phyloP scores from a whole-genome alignment of 1,140 invertebrate genomes.

The Euglossa dilemma region DNA sequence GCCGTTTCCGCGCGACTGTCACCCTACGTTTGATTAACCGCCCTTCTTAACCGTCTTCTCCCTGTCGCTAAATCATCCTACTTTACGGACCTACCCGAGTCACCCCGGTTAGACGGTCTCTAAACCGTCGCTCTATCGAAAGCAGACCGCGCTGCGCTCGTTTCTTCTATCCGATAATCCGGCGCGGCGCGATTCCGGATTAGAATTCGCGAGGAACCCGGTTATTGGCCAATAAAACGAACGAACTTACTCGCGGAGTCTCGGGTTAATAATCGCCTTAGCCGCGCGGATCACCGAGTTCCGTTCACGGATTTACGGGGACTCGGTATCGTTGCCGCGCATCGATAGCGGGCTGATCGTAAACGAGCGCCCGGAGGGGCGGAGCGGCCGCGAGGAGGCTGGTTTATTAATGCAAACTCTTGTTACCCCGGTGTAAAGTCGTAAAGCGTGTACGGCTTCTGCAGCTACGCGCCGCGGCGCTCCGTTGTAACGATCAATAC shows the following conservation, averaged over 20 bases:
- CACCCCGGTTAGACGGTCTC: not conserved
- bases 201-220: not conserved
- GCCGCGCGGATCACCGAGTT: not conserved
- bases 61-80: not conserved
- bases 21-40: not conserved
- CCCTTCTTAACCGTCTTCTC: not conserved
- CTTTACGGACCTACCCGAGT: not conserved
- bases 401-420: constrained; percentile 71
- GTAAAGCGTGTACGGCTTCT: constrained; percentile 64
- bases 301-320: constrained; percentile 59
- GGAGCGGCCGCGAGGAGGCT: not conserved
- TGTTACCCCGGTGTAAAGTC: constrained; percentile 67
- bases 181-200: not conserved
- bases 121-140: not conserved
- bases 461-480: constrained; percentile 47
- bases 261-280: constrained; percentile 56
- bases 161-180: not conserved
- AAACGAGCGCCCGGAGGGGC: constrained; percentile 28
- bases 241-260: not conserved
- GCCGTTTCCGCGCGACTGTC: not conserved
- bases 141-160: not conserved
- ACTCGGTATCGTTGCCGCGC: constrained; percentile 40
- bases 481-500: constrained; percentile 63
- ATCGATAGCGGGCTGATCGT: constrained; percentile 44
- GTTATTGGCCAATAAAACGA: constrained; percentile 18